Base-by-base conservation (phyloP, 2,113 vertebrate genomes). In the Macrotus californicus region DNA sequence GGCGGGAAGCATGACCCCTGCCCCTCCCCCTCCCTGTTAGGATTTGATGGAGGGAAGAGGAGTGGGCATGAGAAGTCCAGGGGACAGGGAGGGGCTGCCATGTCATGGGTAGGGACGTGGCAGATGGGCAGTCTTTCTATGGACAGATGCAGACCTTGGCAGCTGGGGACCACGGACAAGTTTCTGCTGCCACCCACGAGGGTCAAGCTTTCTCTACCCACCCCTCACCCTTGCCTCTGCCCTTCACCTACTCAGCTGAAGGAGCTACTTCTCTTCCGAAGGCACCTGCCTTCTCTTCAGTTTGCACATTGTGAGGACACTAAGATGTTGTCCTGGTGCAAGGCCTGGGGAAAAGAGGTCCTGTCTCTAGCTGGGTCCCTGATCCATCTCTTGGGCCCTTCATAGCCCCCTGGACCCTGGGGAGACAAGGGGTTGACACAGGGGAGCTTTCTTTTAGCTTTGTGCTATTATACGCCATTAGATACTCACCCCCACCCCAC, bases 401-500 rank as follows among this genome's bases (percentile, higher is more conserved):
- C 64, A n/a, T 2, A 14, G 41, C 1, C 21, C 31, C 21, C 10
- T 2, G 4, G 48, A 15, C 46, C 39, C 61, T 19, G 41, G 69
- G 39, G 84, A 14, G 52, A 66, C 0, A 0, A 0, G 11, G n/a
- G 8, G 6, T 54, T 39, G 52, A 56, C 9, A 1, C 1, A 1
- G 26, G 24, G 22, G 75, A 80, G 6, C 12, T 69, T 83, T 66
- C n/a, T 3, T 11, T 26, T 48, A 61, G 39, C 61, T 70, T 80
- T 1, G 7, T 16, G 83, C n/a, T 36, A 4, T 48, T 24, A 46
- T 36, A 79, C 91, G 48, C 48, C 26, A 4, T 34, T 43, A 66
- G 50, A 39, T n/a, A 59, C 54, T 14, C 50, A 61, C 52, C 3
- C 46, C 52, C 34, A 11, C 22, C 5, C 26, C 12, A 31, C 16